Base-by-base conservation (phyloP, 2,888 invertebrate species). In the Carabus problematicus region DNA sequence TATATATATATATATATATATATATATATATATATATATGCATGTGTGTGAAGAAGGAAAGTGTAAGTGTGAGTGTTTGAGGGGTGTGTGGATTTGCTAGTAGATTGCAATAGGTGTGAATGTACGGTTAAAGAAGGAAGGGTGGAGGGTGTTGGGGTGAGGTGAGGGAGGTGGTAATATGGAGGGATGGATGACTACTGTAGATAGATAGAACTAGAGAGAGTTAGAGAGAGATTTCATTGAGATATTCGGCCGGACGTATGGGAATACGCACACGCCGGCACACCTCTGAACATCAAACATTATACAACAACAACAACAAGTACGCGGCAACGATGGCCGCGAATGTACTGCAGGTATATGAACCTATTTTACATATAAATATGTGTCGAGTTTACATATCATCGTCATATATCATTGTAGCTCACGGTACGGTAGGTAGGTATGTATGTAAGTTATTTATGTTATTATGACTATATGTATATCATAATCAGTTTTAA, bases 351-450 rank as follows among this genome's bases (percentile, higher is more conserved):
- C 63, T 63, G 63, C 63, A 63, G 63, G 63, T 63, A 63, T 54
- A 63, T 54, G 63, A 18, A 54, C 63, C 63, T 63, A 63, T 54
- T 49, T 62, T 49, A 49, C 62, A 62, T 39, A 40, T 62, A 62
- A 49, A 62, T 49, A 62, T 29, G 62, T 62, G 49, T 85, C 76
- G 85, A 84, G 82, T 83, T 81, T 82, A 83, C 82, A 83, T 82
- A 83, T 84, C 84, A 83, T 84, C 83, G 84, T 84, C 82, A 82
- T 41, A 42, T 45, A 67, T 66, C 63, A 71, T 70, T 70, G 70
- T 61, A 29, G 29, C 29, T 29, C 29, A 29, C 29, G 29, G 29
- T 29, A 29, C 29, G 29, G 29, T 29, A 29, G 29, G 29, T 29
- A 29, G n/a, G 29, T 29, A 29, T 2, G 29, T 29, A 29, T 29